Base-by-base conservation (phyloP, 2,888 invertebrate genomes). In the Molanna angustata region DNA sequence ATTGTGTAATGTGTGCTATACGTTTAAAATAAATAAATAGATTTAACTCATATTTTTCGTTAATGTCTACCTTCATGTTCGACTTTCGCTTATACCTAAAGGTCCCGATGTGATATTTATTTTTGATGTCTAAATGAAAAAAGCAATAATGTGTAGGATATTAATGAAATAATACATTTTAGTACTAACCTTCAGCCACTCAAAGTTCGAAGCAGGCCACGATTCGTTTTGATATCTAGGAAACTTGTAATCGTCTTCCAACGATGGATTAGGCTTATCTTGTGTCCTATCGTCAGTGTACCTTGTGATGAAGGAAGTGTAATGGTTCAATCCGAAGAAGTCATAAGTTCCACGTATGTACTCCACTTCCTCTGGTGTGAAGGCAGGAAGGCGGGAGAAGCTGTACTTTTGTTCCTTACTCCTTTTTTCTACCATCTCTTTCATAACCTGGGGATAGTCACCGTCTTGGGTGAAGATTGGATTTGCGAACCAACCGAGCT, bases 321-420 rank as follows among this genome's bases (percentile, higher is more conserved):
- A 91, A 53, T 85, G 81, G 64, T 90, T 90, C 14, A 90, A 65
- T 1, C 88, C 89, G 48, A 90, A 73, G 69, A 86, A 88, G 65
- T 92, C 90, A 1, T 76, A 75, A 0, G 87, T 82, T 0, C 79
- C 83, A 35, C 68, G 70, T 18, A 89, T 80, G 49, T 73, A 70
- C 11, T 70, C 66, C 7, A 86, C 72, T 71, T 88, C 86, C 21
- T 80, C 73, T 0, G 63, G 35, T 0, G 81, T 82, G 63, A 86
- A 84, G 49, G 63, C 63, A 0, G 86, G 86, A 2, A 88, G 70
- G 4, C 86, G 77, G 0, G 86, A 85, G 14, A 74, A 69, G 0
- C 69, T 63, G 60, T 76, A 83, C 7, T 81, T 79, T 66, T 86
- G 83, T n/a, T 69, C 67, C 44, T 66, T 70, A 53, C 86, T 87